These are phyloP conservation scores for Plectropomus leopardus DNA, from an alignment of 2,113 vertebrate genomes.

Conservation along the genomic window DNA sequence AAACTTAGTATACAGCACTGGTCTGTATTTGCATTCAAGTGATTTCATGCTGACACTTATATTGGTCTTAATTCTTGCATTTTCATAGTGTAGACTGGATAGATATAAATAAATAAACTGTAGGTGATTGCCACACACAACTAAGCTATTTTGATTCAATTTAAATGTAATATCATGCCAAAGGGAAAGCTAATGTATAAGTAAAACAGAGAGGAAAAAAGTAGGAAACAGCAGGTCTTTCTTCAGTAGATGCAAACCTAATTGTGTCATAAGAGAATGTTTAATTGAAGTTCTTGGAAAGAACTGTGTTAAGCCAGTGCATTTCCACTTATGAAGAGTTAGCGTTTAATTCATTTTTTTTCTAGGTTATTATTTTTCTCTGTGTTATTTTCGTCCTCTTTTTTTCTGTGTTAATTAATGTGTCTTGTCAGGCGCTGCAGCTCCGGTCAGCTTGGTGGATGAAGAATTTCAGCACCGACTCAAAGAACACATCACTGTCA, in stretches of 20 bases:
- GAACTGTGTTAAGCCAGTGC: constrained; percentile 39
- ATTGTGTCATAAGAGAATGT: constrained; percentile 58
- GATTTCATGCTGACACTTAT: not conserved
- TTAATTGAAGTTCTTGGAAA: constrained; percentile 66
- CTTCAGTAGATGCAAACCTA: constrained; percentile 45
- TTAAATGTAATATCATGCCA: not conserved
- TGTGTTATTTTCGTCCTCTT: constrained; percentile 58
- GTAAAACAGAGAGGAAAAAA: constrained; percentile 11
- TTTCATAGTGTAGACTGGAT: not conserved
- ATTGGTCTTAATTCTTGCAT: not conserved
- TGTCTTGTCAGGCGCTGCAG: constrained; percentile 78
- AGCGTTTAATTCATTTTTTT: constrained; percentile 47
- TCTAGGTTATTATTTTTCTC: constrained; percentile 40
- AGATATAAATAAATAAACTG: not conserved
- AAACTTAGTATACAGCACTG: not conserved
- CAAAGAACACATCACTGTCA: constrained; percentile 86
- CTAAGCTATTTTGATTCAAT: constrained; percentile 1
- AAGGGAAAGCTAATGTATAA: constrained; percentile 15
- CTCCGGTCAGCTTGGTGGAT: constrained; percentile 73
- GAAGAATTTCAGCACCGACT: constrained; percentile 75
- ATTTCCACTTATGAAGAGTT: constrained; percentile 50
- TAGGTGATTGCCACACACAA: not conserved
- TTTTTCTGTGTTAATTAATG: constrained; percentile 79
- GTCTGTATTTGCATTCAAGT: constrained; percentile 2
- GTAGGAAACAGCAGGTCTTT: constrained; percentile 1